A percentile compares a stretch with the other conserved stretches of the same genome.
Evolutionary conservation across 1,140 invertebrate species (phyloP).

Genomic region (Vanessa tameamea): DNA sequence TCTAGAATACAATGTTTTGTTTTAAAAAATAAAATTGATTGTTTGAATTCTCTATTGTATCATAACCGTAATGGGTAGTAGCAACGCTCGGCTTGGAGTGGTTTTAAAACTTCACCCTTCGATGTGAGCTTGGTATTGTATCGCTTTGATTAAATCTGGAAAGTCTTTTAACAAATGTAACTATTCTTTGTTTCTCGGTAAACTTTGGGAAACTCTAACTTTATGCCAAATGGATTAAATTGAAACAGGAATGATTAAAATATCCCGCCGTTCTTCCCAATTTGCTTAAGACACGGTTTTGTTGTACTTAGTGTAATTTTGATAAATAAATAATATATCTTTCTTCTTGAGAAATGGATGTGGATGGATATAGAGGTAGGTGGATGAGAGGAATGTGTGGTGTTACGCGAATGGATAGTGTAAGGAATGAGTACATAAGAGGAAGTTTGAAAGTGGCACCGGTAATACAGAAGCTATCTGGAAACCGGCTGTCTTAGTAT

Average conservation of each 20-base stretch:
- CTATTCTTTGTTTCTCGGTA: constrained; percentile 15
- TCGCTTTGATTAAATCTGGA: constrained; percentile 23
- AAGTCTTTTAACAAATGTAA: constrained; percentile 16
- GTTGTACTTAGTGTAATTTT: no score
- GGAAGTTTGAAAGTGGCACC: no score
- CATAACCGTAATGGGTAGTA: constrained; percentile 6
- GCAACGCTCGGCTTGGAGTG: not conserved
- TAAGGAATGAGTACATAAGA: no score
- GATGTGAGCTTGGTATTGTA: constrained; percentile 9
- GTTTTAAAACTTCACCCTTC: constrained; percentile 6
- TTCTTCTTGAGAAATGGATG: no score
- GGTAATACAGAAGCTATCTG: no score
- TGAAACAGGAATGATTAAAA: constrained; percentile 17
- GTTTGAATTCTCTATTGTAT: not conserved
- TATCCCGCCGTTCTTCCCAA: not conserved
- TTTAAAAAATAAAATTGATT: not conserved
- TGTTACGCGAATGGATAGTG: no score
- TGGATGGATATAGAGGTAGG: no score
- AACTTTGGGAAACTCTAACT: not conserved
- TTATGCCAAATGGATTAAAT: constrained; percentile 12
- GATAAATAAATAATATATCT: no score
- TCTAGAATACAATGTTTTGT: not conserved
- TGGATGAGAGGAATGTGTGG: no score
- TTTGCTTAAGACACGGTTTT: not conserved
- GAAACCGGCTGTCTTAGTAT: no score